Evolutionary conservation across 2,888 invertebrate genomes (phyloP), one percentile per base, ranked within the genome.

Genomic region (Conistra vaccinii): DNA sequence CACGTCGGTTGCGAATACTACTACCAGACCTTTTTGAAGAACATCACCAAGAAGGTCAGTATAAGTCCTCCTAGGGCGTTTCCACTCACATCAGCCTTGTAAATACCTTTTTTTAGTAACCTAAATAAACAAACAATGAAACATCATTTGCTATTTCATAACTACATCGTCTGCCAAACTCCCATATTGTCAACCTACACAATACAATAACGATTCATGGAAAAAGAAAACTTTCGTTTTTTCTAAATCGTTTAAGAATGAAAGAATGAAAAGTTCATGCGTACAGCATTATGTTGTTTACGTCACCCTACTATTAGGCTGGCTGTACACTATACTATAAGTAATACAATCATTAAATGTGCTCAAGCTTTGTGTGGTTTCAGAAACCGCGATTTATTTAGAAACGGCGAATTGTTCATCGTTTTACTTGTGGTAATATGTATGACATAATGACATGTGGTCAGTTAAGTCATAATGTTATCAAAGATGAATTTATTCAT

Each of bases 231-330:
- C 77, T 78, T 86, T 86, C 79, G 60, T 76, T 86, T 84, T 84
- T 76, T 78, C 69, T 73, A 81, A 86, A 88, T 78, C 69, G 69
- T 58, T 81, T 63, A 60, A 72, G 72, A 48, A 20, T 45, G 4
- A 17, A 45, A 45, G 0, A 80, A 84, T 78, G 76, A 80, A 88
- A 78, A 79, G 72, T 82, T 75, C 55, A 78, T 62, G 71, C 82
- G 76, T 51, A n/a, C 26, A 39, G 5, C 79, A 76, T 77, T 80
- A 78, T 29, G 71, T 48, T 53, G 60, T 69, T 81, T 77, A 86
- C 76, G 74, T 87, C 80, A 86, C 60, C 48, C 73, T 63, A 75
- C 78, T 85, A 88, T 83, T 73, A 85, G 68, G 67, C 66, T 73
- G 55, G 68, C 61, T 77, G 57, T 65, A 75, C 73, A 74, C 65